phyloP scores from a whole-genome alignment of 2,113 vertebrate species.

The Lophochroa leadbeateri region DNA sequence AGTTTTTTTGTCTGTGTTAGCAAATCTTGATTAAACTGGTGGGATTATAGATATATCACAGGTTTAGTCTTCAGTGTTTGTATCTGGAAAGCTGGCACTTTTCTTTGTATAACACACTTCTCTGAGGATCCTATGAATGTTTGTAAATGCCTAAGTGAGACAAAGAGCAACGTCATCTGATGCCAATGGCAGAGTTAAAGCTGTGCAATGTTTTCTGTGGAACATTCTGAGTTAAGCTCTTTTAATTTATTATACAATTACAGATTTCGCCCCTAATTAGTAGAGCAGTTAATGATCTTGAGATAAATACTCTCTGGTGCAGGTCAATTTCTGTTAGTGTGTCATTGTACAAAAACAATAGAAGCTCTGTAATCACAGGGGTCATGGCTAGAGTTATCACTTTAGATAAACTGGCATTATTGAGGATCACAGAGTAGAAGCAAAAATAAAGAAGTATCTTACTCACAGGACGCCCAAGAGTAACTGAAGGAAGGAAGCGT shows the following conservation, averaged over 20 bases:
- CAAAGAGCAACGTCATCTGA: not conserved
- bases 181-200: not conserved
- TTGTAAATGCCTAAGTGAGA: not conserved
- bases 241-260: constrained; percentile 21
- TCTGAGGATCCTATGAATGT: not conserved
- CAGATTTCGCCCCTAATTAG: constrained; percentile 33
- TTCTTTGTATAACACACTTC: not conserved
- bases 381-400: not conserved
- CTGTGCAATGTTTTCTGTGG: not conserved
- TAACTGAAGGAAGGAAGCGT: not conserved
- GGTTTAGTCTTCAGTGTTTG: not conserved
- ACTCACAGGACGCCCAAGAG: not conserved
- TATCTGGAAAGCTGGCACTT: not conserved
- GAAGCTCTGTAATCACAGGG: constrained; percentile 4
- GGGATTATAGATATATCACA: not conserved
- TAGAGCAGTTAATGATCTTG: not conserved
- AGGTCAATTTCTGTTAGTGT: not conserved
- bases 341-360: constrained; percentile 17
- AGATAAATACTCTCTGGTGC: constrained; percentile 5
- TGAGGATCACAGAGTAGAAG: not conserved
- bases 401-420: not conserved
- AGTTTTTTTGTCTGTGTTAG: not conserved
- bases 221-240: not conserved
- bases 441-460: not conserved
- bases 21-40: not conserved